phyloP scores from a whole-genome alignment of 2,888 invertebrate species.

The Ormia ochracea region DNA sequence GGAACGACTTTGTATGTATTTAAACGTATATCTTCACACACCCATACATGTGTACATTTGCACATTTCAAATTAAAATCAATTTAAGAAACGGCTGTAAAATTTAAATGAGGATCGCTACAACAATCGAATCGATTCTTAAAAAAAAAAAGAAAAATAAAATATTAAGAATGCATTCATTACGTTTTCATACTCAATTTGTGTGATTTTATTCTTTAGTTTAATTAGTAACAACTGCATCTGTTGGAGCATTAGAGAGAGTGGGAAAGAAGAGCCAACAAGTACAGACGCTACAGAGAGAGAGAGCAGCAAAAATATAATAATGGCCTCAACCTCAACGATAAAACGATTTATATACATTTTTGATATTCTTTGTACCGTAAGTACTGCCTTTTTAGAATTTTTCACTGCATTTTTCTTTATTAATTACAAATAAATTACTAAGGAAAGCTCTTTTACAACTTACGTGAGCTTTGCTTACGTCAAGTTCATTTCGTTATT shows the following conservation, averaged over 20 bases:
- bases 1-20: background rate
- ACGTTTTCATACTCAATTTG: background rate
- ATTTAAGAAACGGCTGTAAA: conserved; percentile 5
- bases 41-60: background rate
- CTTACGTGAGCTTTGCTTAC: too few species aligned
- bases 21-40: background rate
- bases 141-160: background rate
- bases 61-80: background rate
- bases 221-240: background rate
- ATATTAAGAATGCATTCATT: background rate
- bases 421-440: too few species aligned
- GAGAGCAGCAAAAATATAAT: conserved; percentile 14
- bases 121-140: background rate
- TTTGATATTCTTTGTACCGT: conserved; percentile 70
- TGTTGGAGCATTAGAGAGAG: background rate
- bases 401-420: too few species aligned
- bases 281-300: background rate
- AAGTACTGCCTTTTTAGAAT: conserved; percentile 62
- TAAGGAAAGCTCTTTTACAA: too few species aligned
- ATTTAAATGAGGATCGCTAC: conserved; percentile 3
- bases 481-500: too few species aligned
- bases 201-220: background rate
- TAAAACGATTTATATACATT: conserved; percentile 67
- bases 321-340: conserved; percentile 69
- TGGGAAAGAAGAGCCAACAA: background rate